Conservation (phyloP, 2,888 invertebrate genomes). For the Diachrysia chrysitis region DNA sequence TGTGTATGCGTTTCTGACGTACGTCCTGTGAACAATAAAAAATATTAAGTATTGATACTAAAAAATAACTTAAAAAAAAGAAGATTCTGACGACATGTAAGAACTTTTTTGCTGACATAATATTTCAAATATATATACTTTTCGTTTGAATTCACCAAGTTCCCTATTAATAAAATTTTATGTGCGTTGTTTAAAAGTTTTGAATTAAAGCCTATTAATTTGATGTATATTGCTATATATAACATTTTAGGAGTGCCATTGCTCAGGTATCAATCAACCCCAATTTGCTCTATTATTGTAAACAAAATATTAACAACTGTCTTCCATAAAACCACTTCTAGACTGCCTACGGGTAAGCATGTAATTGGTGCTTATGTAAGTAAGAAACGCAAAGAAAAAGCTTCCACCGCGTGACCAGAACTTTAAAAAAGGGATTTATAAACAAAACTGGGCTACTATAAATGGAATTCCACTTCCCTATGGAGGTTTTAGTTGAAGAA, state of each 20-base stretch:
- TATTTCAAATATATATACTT: too few species aligned
- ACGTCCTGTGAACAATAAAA: constrained; percentile 90
- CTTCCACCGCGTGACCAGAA: constrained; percentile 22
- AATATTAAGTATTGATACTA: not conserved
- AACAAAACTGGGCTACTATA: constrained; percentile 12
- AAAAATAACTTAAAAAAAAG: too few species aligned
- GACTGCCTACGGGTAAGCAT: constrained; percentile 31
- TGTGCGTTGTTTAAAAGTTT: too few species aligned
- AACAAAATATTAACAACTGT: constrained; percentile 2
- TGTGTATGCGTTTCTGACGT: constrained; percentile 98
- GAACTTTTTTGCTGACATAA: too few species aligned
- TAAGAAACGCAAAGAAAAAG: constrained; percentile 28
- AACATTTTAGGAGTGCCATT: too few species aligned
- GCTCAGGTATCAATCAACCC: too few species aligned
- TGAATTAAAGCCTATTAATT: too few species aligned
- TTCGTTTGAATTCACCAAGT: too few species aligned
- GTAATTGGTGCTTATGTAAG: constrained; percentile 50
- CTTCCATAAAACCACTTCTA: constrained; percentile 29
- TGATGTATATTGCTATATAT: too few species aligned
- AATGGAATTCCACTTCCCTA: not conserved
- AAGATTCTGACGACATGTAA: too few species aligned
- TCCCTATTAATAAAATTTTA: too few species aligned
- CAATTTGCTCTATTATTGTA: too few species aligned
- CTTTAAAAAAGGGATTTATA: constrained; percentile 38
- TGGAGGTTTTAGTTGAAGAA: not conserved